Evolutionary conservation across 2,797 vertebrate species (phyloP).

Genomic region (Eulemur coronatus): DNA sequence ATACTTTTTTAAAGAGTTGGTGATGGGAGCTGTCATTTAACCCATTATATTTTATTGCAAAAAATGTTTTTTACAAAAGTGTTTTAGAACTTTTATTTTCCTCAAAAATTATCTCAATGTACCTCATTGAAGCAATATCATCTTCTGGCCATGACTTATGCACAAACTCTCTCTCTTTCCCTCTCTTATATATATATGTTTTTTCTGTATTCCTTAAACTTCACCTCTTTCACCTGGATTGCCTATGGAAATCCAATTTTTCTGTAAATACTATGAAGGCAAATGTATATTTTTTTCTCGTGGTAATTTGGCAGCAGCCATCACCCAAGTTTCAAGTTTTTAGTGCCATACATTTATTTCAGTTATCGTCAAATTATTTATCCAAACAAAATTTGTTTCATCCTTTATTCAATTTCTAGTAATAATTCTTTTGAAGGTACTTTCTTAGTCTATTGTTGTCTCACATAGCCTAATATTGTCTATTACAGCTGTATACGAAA

Average conservation of each 20-base stretch:
- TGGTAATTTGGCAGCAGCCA: neutral
- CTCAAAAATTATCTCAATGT: neutral
- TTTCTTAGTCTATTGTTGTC: neutral
- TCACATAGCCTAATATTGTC: neutral
- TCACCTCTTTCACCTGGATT: neutral
- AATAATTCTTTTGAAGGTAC: neutral
- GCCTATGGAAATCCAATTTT: neutral
- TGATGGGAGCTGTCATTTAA: neutral
- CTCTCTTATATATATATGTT: neutral
- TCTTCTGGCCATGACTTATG: neutral
- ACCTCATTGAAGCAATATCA: neutral
- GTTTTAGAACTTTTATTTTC: neutral
- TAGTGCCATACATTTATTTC: neutral
- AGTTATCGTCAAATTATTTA: neutral
- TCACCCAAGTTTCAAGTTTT: neutral
- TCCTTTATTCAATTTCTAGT: neutral
- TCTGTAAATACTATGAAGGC: neutral
- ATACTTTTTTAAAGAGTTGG: neutral
- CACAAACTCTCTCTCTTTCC: neutral
- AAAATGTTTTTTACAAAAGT: neutral
- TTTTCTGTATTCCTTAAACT: neutral
- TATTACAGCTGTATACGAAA: neutral
- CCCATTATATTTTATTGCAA: neutral
- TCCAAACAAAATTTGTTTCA: neutral
- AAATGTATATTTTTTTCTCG: neutral